Evolutionary conservation across 2,113 vertebrate genomes (phyloP), one percentile per base, ranked within the genome.

Genomic region (Perccottus glenii): DNA sequence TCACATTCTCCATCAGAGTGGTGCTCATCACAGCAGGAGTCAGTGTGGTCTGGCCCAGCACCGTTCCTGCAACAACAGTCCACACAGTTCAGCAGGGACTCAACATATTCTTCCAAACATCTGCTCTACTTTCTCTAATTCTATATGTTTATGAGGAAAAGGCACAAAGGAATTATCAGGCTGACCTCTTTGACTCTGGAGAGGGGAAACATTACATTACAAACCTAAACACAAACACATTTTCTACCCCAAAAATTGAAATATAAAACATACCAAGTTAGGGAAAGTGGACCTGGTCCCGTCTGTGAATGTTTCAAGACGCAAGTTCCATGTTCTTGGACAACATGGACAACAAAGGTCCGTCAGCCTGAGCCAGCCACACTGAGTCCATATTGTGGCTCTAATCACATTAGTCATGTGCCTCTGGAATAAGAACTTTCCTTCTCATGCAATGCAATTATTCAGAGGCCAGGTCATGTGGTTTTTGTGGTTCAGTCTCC

Each of bases 371-470:
- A 85, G 40, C 47, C 55, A 58, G 47, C 48, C 53, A 43, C 82
- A 93, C 88, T 92, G 83, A 88, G 80, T 46, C 36, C 56, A 77
- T 75, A 90, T 89, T 92, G 90, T 93, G 72, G 59, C 4, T 5
- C 45, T 93, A 91, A 93, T 93, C 87, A 89, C 83, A 91, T 91
- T 87, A 90, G 84, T 84, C 87, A 78, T 85, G 85, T 83, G 87
- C 85, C n/a, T 84, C 76, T 78, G 81, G 80, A 89, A 70, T 81
- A 72, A 43, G 38, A 70, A 69, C 77, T 88, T 80, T 80, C 83
- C 78, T 73, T 67, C 79, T 85, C 73, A 70, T 72, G 74, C 88
- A 88, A 90, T 90, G 75, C n/a, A 89, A 77, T 86, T 91, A 90
- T 88, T 82, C 72, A 66, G 64, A 78, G 59, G 75, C n/a, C 9